These are phyloP conservation scores for Gallinago paraguaiae DNA, from an alignment of 2,113 vertebrate species.

Conservation along the genomic window DNA sequence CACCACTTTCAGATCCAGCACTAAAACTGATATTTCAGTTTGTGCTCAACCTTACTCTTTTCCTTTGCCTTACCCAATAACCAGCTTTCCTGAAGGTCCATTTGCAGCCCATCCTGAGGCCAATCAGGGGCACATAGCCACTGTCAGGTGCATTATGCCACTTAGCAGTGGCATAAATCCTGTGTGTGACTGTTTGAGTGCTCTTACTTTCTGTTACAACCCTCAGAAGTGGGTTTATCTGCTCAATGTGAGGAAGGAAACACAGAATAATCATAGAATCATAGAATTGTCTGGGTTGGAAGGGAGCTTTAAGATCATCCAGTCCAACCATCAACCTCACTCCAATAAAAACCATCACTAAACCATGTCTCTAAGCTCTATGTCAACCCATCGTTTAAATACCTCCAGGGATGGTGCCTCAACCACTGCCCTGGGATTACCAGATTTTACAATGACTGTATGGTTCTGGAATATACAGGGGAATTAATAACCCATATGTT, in stretches of 20 bases:
- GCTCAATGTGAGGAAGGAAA: neutral
- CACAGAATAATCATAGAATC: neutral
- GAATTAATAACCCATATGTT: neutral
- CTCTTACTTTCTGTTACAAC: neutral
- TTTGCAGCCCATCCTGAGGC: neutral
- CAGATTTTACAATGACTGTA: neutral
- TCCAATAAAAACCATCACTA: too few relatives aligned
- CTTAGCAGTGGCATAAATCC: neutral
- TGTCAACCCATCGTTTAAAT: too few relatives aligned
- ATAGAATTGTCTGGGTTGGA: too few relatives aligned
- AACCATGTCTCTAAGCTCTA: too few relatives aligned
- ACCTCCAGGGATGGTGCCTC: too few relatives aligned
- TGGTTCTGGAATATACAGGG: neutral
- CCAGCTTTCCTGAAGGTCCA: neutral
- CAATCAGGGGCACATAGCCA: neutral
- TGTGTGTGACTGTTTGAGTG: neutral
- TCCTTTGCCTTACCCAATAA: neutral
- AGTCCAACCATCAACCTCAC: too few relatives aligned
- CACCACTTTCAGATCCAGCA: neutral
- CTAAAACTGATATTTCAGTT: neutral
- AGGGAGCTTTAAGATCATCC: too few relatives aligned
- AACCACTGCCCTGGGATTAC: neutral
- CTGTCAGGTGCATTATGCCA: too few relatives aligned
- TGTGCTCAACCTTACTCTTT: neutral
- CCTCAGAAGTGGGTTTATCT: neutral